Evolutionary conservation across 2,888 invertebrate species (phyloP).

Genomic region (Orthosia cruda): DNA sequence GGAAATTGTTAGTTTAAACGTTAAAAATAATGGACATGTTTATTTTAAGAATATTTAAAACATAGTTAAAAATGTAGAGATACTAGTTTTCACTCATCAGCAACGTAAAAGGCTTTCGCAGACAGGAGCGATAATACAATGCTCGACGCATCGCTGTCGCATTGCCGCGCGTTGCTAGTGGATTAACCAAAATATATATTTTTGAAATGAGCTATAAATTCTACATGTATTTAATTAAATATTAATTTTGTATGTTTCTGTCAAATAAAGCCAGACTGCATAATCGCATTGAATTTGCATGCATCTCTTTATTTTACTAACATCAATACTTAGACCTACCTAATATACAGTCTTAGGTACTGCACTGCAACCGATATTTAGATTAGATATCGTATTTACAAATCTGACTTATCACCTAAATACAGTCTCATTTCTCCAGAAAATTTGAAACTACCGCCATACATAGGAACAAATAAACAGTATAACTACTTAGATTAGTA

Average conservation of each 20-base stretch:
- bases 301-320: too few species aligned
- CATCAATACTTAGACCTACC: too few species aligned
- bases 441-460: neutral
- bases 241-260: too few species aligned
- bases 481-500: constrained; percentile 18
- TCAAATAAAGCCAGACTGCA: neutral
- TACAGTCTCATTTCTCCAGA: neutral
- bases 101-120: too few species aligned
- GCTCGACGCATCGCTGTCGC: too few species aligned
- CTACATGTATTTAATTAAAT: neutral
- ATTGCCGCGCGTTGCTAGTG: too few species aligned
- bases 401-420: neutral
- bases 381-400: neutral
- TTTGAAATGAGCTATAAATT: neutral
- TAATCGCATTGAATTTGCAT: neutral
- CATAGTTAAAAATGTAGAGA: neutral
- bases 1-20: neutral
- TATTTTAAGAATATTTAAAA: constrained; percentile 9
- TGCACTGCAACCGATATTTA: neutral
- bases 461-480: neutral
- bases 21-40: neutral
- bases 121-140: too few species aligned
- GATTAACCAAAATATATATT: neutral
- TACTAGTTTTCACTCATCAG: neutral
- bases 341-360: neutral